phyloP scores from a whole-genome alignment of 1,140 invertebrate genomes.

The Rhynchophorus ferrugineus region DNA sequence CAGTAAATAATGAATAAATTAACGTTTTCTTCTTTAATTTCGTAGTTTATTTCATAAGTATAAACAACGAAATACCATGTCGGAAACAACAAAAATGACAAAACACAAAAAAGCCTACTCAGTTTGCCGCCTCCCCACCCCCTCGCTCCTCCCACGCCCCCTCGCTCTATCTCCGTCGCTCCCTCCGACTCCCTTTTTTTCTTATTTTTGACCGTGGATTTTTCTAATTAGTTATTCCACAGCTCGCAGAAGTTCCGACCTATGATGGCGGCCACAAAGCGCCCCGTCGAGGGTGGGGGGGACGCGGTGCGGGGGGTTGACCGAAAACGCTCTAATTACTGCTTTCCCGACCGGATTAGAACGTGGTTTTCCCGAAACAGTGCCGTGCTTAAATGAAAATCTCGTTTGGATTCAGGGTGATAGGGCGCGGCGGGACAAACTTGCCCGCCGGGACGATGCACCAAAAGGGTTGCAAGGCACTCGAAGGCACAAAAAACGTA shows the following conservation, averaged over 20 bases:
- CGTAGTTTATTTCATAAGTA: too few relatives aligned
- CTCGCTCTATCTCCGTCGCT: too few relatives aligned
- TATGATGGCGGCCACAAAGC: background rate
- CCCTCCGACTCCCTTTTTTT: too few relatives aligned
- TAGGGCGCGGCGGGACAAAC: background rate
- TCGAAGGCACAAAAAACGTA: too few relatives aligned
- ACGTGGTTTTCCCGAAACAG: constrained; percentile 4
- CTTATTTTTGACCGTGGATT: too few relatives aligned
- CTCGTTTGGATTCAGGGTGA: constrained; percentile 4
- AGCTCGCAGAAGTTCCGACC: background rate
- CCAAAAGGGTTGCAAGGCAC: background rate
- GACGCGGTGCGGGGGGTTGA: background rate
- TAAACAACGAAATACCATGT: too few relatives aligned
- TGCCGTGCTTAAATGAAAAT: constrained; percentile 4
- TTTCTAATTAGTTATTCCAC: constrained; percentile 3
- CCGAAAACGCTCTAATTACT: constrained; percentile 6
- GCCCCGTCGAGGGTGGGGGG: background rate
- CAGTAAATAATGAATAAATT: too few relatives aligned
- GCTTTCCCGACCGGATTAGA: constrained; percentile 4
- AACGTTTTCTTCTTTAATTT: too few relatives aligned
- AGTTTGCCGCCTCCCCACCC: too few relatives aligned
- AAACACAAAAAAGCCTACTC: too few relatives aligned
- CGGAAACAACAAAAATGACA: too few relatives aligned
- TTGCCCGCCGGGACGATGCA: background rate
- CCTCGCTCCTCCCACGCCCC: too few relatives aligned